Evolutionary conservation across 2,888 invertebrate genomes (phyloP), one percentile per base, ranked within the genome.

Genomic region (Drosophila pegasa): DNA sequence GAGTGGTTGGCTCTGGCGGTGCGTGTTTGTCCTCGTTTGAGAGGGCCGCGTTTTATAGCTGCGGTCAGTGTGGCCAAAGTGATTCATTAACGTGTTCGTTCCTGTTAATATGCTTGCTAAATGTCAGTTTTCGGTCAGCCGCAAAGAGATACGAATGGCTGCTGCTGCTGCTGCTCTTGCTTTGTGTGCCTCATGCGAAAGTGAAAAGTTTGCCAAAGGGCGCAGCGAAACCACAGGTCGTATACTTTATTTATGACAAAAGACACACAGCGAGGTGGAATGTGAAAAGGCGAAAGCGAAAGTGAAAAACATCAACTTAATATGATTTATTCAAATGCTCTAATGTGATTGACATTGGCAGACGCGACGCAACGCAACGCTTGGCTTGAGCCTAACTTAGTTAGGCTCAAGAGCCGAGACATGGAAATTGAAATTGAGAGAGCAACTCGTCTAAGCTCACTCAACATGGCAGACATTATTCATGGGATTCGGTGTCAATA

Each of bases 61-160:
- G 80, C 64, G 80, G 87, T 76, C 70, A 74, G 48, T 50, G 64
- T 48, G 78, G 54, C 64, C 70, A 73, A 77, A 77, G 62, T 69
- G 78, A 87, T 81, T 87, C 84, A 87, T 84, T 87, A 80, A 74
- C 74, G 68, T 75, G 56, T 65, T 60, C 65, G 68, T 51, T 66
- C 63, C 83, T 71, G 78, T 83, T 77, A 77, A 81, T 80, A 83
- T 77, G 52, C 69, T 69, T 77, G 73, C 74, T 51, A 65, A 78
- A 78, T 70, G 78, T 65, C 66, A 62, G 58, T 70, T 74, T 76
- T 50, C 68, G 65, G 70, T 57, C 51, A 69, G 65, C 72, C 80
- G 25, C 71, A 77, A 59, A 37, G 29, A 38, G 51, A 70, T 59
- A 45, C 47, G 62, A 78, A 71, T 66, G 50, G 57, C 45, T 47